phyloP scores from a whole-genome alignment of 2,888 invertebrate species.

The Apamea anceps region DNA sequence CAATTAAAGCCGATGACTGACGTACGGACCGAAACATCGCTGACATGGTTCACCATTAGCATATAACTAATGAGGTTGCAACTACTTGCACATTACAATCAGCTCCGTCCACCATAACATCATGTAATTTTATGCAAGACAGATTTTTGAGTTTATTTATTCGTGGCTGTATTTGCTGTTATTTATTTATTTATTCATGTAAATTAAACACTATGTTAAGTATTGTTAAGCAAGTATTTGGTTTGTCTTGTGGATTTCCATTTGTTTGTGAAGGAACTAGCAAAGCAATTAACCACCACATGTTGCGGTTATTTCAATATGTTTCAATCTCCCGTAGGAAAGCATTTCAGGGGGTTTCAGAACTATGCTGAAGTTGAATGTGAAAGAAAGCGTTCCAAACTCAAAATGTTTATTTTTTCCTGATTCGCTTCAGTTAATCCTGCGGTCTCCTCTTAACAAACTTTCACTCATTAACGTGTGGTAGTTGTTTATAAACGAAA shows the following conservation, averaged over 20 bases:
- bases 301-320: slow-evolving; percentile 26
- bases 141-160: slow-evolving; percentile 24
- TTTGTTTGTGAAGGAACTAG: slow-evolving; percentile 8
- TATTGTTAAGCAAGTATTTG: slow-evolving; percentile 14
- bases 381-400: slow-evolving; percentile 25
- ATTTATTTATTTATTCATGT: slow-evolving; percentile 3
- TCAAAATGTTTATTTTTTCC: slow-evolving; percentile 24
- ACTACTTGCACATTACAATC: slow-evolving; percentile 50
- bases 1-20: slow-evolving; percentile 83
- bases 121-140: slow-evolving; percentile 42
- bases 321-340: slow-evolving; percentile 15
- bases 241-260: background rate
- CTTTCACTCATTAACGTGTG: slow-evolving; percentile 56
- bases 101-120: slow-evolving; percentile 39
- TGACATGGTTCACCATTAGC: slow-evolving; percentile 70
- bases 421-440: slow-evolving; percentile 50
- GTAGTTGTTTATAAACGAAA: slow-evolving; percentile 39
- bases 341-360: background rate
- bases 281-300: slow-evolving; percentile 23
- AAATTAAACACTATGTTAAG: background rate
- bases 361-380: slow-evolving; percentile 5
- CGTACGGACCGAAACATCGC: slow-evolving; percentile 71
- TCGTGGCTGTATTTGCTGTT: slow-evolving; percentile 9
- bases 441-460: slow-evolving; percentile 38
- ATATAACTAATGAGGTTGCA: slow-evolving; percentile 70